These are phyloP conservation scores for Frankliniella fusca DNA, from an alignment of 2,888 invertebrate species.

Conservation along the genomic window DNA sequence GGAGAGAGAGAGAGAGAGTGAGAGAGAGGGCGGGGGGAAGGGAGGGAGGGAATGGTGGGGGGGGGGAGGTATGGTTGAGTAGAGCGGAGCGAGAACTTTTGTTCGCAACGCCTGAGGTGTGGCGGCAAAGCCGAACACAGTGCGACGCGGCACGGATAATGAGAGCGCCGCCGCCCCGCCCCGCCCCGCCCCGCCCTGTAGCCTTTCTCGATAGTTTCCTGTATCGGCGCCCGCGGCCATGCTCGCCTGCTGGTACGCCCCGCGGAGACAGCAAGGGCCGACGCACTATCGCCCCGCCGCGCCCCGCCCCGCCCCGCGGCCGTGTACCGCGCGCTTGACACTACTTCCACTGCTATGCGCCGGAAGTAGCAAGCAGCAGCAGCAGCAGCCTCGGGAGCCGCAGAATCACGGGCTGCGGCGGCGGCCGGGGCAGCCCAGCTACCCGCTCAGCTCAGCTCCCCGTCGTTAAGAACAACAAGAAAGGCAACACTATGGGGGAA, in stretches of 20 bases:
- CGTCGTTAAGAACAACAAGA: neutral
- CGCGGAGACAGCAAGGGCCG: neutral
- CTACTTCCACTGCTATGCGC: neutral
- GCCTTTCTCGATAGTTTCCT: conserved; percentile 21
- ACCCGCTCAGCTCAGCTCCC: neutral
- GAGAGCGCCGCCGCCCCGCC: neutral
- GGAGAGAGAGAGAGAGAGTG: too few species aligned
- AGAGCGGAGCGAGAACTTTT: neutral
- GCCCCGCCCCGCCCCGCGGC: neutral
- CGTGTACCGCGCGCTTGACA: neutral
- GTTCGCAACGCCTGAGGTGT: conserved; percentile 7
- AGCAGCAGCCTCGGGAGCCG: neutral
- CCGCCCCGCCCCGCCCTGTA: neutral
- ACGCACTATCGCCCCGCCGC: neutral
- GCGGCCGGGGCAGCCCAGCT: neutral
- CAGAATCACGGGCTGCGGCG: too few species aligned
- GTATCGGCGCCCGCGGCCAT: neutral
- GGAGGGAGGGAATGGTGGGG: neutral
- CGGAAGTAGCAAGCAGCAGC: neutral
- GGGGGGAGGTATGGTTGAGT: too few species aligned
- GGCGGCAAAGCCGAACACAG: neutral
- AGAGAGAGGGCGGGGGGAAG: neutral
- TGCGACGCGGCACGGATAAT: neutral
- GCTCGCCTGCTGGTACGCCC: neutral
- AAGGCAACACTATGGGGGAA: too few species aligned